Evolutionary conservation across 1,140 invertebrate genomes (phyloP), one percentile per base, ranked within the genome.

Genomic region (Bombus superbus): DNA sequence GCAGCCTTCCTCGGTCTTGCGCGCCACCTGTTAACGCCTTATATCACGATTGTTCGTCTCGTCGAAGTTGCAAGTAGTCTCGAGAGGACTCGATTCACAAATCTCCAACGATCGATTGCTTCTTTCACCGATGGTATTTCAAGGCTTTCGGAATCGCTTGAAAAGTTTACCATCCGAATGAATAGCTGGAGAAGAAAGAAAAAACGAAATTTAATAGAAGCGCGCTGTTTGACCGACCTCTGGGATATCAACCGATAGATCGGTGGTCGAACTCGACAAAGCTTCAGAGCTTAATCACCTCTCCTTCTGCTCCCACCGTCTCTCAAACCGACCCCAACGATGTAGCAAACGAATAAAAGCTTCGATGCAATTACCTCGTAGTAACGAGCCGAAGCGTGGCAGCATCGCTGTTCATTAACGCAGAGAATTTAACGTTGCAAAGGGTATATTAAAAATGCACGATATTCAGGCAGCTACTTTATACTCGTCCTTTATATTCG

Each of bases 201-300:
- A n/a, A 47, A 76, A 82, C n/a, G 42, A 47, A 83, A 83, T 74
- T 73, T 62, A 64, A 59, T 38, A 15, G 32, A 38, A 32, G 42
- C 53, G 2, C 53, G 2, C 25, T 72, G 35, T 18, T 13, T 35
- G 38, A 2, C 13, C 18, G 38, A 8, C 62, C 1, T 25, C 66
- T 15, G 40, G 40, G 74, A 53, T 38, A 32, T 68, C 66, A 38
- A 40, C 80, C 18, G n/a, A 22, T 42, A 38, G 28, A 62, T 62
- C 59, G 28, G 0, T n/a, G 28, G 0, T n/a, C 59, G 57, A 59
- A 53, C 18, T 53, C 22, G 47, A 53, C 47, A 53, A 53, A 53
- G 47, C 47, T 42, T n/a, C 47, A 76, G 42, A 68, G 22, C 47
- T 88, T 89, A 88, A 89, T 89, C 47, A 62, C 38, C n/a, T 38